Percentiles rank a stretch among this genome's conserved stretches.
phyloP scores from a whole-genome alignment of 2,113 vertebrate species.

The Pomatostomus ruficeps region DNA sequence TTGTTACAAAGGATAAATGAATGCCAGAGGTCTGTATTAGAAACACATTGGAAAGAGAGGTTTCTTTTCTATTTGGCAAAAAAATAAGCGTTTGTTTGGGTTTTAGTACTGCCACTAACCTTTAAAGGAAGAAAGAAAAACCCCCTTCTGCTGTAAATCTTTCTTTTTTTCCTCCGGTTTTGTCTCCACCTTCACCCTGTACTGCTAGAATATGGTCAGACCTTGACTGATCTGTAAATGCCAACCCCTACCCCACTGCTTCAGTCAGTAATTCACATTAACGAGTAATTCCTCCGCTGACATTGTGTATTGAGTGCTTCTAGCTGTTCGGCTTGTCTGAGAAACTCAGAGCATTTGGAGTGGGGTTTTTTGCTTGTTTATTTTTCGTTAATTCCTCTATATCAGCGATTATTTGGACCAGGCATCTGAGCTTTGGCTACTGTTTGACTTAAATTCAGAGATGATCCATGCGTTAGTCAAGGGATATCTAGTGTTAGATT shows the following conservation, averaged over 20 bases:
- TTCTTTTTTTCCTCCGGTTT: neutral
- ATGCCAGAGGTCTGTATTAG: constrained; percentile 52
- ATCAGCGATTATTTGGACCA: constrained; percentile 15
- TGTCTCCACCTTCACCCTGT: neutral
- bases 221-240: neutral
- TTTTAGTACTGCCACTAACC: neutral
- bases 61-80: constrained; percentile 12
- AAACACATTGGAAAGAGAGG: constrained; percentile 39
- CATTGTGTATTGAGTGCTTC: neutral
- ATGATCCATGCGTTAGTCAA: neutral
- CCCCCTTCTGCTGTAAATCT: neutral
- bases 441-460: constrained; percentile 40
- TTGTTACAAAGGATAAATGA: constrained; percentile 44
- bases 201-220: neutral
- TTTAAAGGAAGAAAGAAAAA: neutral
- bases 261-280: neutral
- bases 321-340: neutral
- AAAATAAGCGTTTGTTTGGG: constrained; percentile 11
- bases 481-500: neutral
- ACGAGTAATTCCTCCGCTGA: neutral
- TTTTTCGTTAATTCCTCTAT: neutral
- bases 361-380: neutral
- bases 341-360: neutral
- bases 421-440: neutral
- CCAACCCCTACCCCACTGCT: neutral